Conservation (phyloP, 1,140 invertebrate genomes). For the Pararge aegeria region DNA sequence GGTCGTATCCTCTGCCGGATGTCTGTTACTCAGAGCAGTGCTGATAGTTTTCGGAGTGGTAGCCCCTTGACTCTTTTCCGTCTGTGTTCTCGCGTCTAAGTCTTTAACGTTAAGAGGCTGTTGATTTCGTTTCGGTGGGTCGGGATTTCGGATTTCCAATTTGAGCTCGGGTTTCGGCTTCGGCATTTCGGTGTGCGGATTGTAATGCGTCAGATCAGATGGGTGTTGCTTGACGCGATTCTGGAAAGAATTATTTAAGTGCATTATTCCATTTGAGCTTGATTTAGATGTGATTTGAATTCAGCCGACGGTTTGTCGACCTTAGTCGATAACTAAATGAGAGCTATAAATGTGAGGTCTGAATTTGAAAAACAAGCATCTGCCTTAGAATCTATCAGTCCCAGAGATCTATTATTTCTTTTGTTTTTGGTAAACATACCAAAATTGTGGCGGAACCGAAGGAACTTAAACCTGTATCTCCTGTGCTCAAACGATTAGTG, state of each 20-base stretch:
- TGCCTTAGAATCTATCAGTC: no score
- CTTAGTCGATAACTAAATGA: no score
- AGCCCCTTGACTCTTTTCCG: slow-evolving; percentile 68
- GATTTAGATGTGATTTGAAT: no score
- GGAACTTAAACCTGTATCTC: no score
- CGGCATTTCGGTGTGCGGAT: slow-evolving; percentile 64
- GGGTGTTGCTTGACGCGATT: slow-evolving; percentile 67
- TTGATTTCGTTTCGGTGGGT: slow-evolving; percentile 51
- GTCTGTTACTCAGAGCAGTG: slow-evolving; percentile 78
- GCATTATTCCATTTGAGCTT: neutral
- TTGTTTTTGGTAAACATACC: no score
- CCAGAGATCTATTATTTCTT: no score
- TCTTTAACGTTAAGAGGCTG: slow-evolving; percentile 63
- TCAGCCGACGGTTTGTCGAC: no score
- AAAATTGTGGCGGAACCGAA: no score
- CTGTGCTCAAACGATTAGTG: no score
- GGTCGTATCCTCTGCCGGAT: slow-evolving; percentile 84
- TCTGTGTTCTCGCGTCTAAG: slow-evolving; percentile 60
- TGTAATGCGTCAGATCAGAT: slow-evolving; percentile 61
- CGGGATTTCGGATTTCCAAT: slow-evolving; percentile 63
- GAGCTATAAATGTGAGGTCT: no score
- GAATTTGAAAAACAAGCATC: no score
- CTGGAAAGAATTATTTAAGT: slow-evolving; percentile 48
- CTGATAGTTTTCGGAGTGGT: slow-evolving; percentile 80
- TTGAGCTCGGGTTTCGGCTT: slow-evolving; percentile 68